These are phyloP conservation scores for Triplophysa bombifrons DNA, from an alignment of 2,797 vertebrate genomes.

Conservation along the genomic window DNA sequence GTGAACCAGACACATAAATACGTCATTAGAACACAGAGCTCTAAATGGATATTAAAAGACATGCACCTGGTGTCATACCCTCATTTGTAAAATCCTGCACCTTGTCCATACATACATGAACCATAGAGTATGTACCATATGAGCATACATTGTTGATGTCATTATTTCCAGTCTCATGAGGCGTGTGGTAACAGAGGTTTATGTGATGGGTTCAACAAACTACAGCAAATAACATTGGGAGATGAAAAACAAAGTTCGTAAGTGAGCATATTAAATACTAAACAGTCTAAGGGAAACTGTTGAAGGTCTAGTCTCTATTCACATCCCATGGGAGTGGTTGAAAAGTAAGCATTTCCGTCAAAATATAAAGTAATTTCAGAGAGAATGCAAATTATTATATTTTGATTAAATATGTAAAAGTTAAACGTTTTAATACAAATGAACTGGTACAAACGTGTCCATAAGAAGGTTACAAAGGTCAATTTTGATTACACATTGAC, in stretches of 20 bases:
- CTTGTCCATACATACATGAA: conserved; percentile 29
- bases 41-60: conserved; percentile 23
- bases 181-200: neutral
- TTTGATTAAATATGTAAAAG: neutral
- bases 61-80: neutral
- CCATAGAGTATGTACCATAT: neutral
- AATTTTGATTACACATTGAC: neutral
- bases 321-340: neutral
- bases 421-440: neutral
- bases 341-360: neutral
- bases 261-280: neutral
- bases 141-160: conserved; percentile 14
- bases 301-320: neutral
- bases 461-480: too few relatives aligned
- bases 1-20: conserved; percentile 7
- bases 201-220: too few relatives aligned
- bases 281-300: conserved; percentile 7
- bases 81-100: conserved; percentile 17
- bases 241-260: neutral
- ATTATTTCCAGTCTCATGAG: conserved; percentile 21
- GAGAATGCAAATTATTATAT: neutral
- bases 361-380: neutral
- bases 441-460: neutral
- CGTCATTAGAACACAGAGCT: neutral
- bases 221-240: too few relatives aligned